Base-by-base conservation (phyloP, 2,113 vertebrate species). In the Stigmatopora nigra region DNA sequence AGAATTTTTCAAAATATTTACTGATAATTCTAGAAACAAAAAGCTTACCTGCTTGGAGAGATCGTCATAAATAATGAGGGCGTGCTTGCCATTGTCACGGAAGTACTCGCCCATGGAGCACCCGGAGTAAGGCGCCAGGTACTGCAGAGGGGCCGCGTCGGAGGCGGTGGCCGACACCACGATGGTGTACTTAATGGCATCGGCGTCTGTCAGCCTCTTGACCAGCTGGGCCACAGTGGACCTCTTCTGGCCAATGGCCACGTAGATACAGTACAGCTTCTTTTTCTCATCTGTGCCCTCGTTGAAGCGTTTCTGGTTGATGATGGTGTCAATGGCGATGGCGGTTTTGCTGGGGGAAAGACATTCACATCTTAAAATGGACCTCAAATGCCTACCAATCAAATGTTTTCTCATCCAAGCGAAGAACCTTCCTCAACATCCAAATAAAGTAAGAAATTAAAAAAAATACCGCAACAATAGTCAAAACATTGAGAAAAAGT, bases 91-190 rank as follows among this genome's bases (percentile, higher is more conserved):
- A 0, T 97, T 99, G 85, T 99, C 96, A 87, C 96, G 91, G 88
- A 99, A 99, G 87, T 94, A 99, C 36, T 99, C 96, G 35, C 96
- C 96, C 96, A 99, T 99, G 69, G 96, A 98, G 87, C 95, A 99
- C 78, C 96, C 96, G 0, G 96, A 96, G 77, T 98, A 99, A 14
- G 96, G 96, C 77, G 96, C 96, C 90, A 99, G 87, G 72, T 99
- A 99, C 87, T 99, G 95, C 67, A 99, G 91, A 1, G 96, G 97
- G 15, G 97, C 96, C 7, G 97, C 95, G 64, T 99, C 97, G 0
- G 97, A 99, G 1, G 97, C 95, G 0, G 96, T 98, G 25, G 97
- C 96, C 52, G 95, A 98, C 60, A 99, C 95, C 82, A 99, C 96
- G 3, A 98, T 99, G 61, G 96, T 98, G 82, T 99, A 99, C 78